Evolutionary conservation across 1,140 invertebrate species (phyloP), one percentile per base, ranked within the genome.

Genomic region (Pristionchus pacificus): DNA sequence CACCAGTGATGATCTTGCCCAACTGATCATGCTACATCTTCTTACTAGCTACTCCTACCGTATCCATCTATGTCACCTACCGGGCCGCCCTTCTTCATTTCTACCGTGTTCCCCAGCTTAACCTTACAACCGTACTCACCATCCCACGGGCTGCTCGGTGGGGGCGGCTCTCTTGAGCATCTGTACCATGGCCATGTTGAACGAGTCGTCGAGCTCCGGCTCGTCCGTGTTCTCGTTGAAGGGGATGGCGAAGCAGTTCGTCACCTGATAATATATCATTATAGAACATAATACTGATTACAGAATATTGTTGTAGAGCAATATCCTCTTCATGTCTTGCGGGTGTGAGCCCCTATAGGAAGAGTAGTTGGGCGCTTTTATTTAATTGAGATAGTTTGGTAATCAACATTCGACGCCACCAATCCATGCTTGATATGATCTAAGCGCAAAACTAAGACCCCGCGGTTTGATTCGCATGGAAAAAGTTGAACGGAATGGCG

Each of bases 191-290:
- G 76, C 66, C 28, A 72, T 49, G 62, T 82, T 83, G 68, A 83
- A 83, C 30, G 68, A 60, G 63, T 83, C 81, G 30, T 82, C 82
- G 13, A 82, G 67, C 57, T 83, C 81, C 24, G 71, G 71, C 19
- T 65, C 66, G 30, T 78, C 78, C 13, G 59, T 68, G 33, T 58
- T 77, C 65, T 83, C 80, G 60, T 72, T 77, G 70, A 82, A 82
- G 1, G 80, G 80, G 65, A 82, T 82, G 2, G 81, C 71, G 68
- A 83, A 82, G 60, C 80, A 82, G 59, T 82, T 83, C 0, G 80
- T 82, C 0, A 83, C 76, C 71, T 73, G 57, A n/a, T 55, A 71
- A 61, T 0, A 29, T 27, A 1, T 3, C 3, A 1, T 68, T 30
- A 24, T 57, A 0, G 32, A 28, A 3, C 38, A 3, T 19, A 66